Evolutionary conservation across 2,113 vertebrate species (phyloP), one percentile per base, ranked within the genome.

Genomic region (Sinocyclocheilus anshuiensis): DNA sequence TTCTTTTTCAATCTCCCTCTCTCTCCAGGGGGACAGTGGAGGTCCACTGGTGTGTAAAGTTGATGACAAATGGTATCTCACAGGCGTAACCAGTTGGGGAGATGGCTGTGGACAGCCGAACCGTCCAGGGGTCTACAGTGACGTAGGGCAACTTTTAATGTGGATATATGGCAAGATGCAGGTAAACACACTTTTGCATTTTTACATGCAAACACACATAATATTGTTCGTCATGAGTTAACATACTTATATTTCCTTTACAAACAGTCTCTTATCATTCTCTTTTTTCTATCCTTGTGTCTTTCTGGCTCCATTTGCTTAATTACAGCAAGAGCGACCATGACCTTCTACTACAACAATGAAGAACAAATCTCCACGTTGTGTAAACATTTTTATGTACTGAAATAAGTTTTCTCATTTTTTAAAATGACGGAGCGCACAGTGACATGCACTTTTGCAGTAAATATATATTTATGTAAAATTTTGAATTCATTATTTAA

Each of bases 161-260:
- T 97, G 97, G 96, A 94, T 97, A 50, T 94, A 96, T 90, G 95
- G 92, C 91, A 95, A 95, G 80, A 96, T 97, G 95, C 95, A 96
- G 96, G 96, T 97, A 90, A 94, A 94, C 29, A 53, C 77, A 53
- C 20, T 13, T 42, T 42, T 72, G 45, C 45, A 45, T 61, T 15
- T 24, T 29, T 36, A 69, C 45, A 94, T 26, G 15, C 36, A 86
- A 50, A 86, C 50, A 86, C 8, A 61, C 29, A 74, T 1, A 75
- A n/a, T 61, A 12, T 20, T 42, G 4, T 39, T 39, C 4, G 18
- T 39, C 67, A 71, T 71, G 3, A 71, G 42, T 26, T 48, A 16
- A 16, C 74, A 26, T 57, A 29, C 4, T 39, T 36, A n/a, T 20
- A 79, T 57, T 33, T 77, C 26, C 0, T 92, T 91, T 92, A 22